Conservation (phyloP, 1,140 invertebrate genomes). For the Scaptodrosophila lebanonensis region DNA sequence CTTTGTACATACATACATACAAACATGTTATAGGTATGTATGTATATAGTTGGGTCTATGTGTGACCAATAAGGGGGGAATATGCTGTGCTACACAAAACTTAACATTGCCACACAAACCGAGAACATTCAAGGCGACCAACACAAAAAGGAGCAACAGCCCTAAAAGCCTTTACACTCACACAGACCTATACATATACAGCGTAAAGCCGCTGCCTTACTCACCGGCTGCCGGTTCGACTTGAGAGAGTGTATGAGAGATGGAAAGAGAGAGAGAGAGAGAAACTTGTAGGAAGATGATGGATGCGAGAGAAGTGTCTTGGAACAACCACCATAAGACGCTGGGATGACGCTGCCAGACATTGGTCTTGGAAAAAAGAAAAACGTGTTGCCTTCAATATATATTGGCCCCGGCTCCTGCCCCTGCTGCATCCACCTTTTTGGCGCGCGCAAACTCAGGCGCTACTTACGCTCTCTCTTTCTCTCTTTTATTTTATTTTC, state of each 20-base stretch:
- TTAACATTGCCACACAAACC: too few relatives aligned
- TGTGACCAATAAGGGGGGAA: background rate
- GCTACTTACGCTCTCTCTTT: slow-evolving; percentile 23
- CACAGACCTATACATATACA: too few relatives aligned
- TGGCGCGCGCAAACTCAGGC: slow-evolving; percentile 64
- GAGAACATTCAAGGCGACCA: too few relatives aligned
- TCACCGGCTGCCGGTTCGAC: slow-evolving; percentile 47
- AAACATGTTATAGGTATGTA: too few relatives aligned
- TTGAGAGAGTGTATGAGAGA: slow-evolving; percentile 44
- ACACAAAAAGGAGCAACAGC: slow-evolving; percentile 53
- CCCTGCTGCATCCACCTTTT: slow-evolving; percentile 39
- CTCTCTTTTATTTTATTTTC: too few relatives aligned
- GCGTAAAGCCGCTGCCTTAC: too few relatives aligned
- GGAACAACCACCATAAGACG: slow-evolving; percentile 23
- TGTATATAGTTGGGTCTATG: background rate
- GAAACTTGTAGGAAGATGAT: slow-evolving; percentile 4
- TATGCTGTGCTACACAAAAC: slow-evolving; percentile 19
- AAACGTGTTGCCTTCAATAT: slow-evolving; percentile 30
- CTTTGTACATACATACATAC: background rate
- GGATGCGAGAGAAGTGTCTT: slow-evolving; percentile 3
- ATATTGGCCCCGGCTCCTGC: slow-evolving; percentile 9
- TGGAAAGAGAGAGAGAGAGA: slow-evolving; percentile 10
- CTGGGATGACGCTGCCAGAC: too few relatives aligned
- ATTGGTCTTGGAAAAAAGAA: background rate
- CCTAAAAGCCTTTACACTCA: too few relatives aligned